Percentiles rank a stretch among this genome's conserved stretches.
Conservation (phyloP, 1,140 invertebrate genomes). For the Palaemon carinicauda region DNA sequence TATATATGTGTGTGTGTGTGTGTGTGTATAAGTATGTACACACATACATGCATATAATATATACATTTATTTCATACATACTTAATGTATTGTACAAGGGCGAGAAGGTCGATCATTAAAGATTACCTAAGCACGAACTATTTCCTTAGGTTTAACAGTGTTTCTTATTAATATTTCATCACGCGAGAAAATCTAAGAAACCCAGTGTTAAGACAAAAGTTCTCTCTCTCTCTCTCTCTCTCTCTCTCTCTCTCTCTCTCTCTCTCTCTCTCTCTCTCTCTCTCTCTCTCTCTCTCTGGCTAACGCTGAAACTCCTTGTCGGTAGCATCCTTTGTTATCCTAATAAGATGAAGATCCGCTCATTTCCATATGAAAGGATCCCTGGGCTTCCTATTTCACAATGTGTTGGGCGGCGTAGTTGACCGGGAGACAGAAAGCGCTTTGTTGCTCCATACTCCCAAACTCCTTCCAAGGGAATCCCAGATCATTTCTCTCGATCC, state of each 20-base stretch:
- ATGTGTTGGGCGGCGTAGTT: conserved; percentile 44
- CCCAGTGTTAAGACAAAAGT: no score
- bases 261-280: not conserved
- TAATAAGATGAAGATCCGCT: conserved; percentile 56
- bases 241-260: not conserved
- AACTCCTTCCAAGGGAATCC: conserved; percentile 24
- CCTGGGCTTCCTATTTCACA: conserved; percentile 53
- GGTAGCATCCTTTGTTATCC: conserved; percentile 52
- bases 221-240: not conserved
- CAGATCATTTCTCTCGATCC: not conserved
- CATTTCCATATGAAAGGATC: conserved; percentile 52
- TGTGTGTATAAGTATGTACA: not conserved
- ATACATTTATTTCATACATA: not conserved
- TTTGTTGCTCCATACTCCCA: conserved; percentile 15
- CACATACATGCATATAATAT: not conserved
- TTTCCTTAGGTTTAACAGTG: no score
- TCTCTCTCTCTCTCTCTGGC: not conserved
- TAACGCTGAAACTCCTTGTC: conserved; percentile 21
- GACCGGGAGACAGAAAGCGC: conserved; percentile 33
- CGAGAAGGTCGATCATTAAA: no score
- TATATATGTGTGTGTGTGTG: not conserved
- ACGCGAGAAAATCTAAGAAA: no score
- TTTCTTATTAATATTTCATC: no score
- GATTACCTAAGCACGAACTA: no score
- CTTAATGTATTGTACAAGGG: not conserved